phyloP scores from a whole-genome alignment of 2,888 invertebrate genomes.

The Aspidapion aeneum region DNA sequence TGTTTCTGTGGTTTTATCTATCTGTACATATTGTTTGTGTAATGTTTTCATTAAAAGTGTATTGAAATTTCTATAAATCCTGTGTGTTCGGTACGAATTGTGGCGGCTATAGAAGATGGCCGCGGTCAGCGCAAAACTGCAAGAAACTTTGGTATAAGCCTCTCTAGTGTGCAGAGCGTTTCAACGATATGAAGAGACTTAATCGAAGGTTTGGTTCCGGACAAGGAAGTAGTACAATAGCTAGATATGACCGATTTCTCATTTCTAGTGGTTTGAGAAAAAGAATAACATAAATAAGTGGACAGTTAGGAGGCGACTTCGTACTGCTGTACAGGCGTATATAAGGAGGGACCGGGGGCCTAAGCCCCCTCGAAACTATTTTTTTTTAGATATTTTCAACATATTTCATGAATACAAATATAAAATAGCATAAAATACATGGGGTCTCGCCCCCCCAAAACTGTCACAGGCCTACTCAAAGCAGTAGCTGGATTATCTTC shows the following conservation, averaged over 20 bases:
- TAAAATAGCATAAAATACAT: too few species aligned
- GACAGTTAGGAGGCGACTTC: slow-evolving; percentile 22
- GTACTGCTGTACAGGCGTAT: slow-evolving; percentile 11
- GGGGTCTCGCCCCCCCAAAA: too few species aligned
- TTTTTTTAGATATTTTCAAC: too few species aligned
- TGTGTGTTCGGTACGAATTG: neutral
- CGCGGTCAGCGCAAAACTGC: too few species aligned
- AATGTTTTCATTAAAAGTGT: neutral
- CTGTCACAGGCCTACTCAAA: too few species aligned
- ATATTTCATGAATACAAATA: too few species aligned
- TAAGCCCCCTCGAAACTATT: too few species aligned
- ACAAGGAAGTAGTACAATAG: slow-evolving; percentile 4
- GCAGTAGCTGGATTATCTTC: slow-evolving; percentile 13
- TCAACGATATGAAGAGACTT: neutral
- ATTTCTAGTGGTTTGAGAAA: slow-evolving; percentile 3
- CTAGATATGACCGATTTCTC: slow-evolving; percentile 3
- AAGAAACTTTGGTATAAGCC: too few species aligned
- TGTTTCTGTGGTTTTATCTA: too few species aligned
- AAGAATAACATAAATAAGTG: slow-evolving; percentile 22
- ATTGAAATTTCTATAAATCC: slow-evolving; percentile 1
- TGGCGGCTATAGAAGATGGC: slow-evolving; percentile 11
- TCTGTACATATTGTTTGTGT: neutral
- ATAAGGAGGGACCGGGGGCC: too few species aligned
- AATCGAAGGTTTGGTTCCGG: neutral
- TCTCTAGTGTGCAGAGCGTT: too few species aligned